phyloP scores from a whole-genome alignment of 2,888 invertebrate genomes.

The Eledone cirrhosa region DNA sequence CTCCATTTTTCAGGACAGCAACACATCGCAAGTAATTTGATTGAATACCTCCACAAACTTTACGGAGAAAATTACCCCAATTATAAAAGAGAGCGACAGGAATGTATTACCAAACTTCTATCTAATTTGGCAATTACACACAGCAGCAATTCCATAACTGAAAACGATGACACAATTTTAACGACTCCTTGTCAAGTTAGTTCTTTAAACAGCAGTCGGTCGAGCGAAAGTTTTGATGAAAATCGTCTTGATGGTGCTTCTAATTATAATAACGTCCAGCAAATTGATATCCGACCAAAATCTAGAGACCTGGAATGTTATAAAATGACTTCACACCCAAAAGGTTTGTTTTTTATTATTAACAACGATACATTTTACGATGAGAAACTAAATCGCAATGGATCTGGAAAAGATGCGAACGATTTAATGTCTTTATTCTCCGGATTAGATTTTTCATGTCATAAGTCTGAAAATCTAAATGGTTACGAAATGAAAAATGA shows the following conservation, averaged over 20 bases:
- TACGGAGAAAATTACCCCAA: background rate
- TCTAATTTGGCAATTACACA: background rate
- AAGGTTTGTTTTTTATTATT: background rate
- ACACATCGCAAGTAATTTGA: background rate
- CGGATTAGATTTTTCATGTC: background rate
- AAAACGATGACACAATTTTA: background rate
- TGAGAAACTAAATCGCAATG: background rate
- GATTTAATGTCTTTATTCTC: background rate
- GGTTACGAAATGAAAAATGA: background rate
- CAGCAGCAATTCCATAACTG: fast-evolving
- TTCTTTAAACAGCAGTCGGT: too few species aligned
- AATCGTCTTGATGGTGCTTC: too few species aligned
- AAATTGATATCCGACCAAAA: background rate
- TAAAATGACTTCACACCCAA: background rate
- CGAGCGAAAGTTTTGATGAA: too few species aligned
- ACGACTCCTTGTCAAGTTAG: too few species aligned
- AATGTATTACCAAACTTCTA: background rate
- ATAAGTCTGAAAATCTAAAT: background rate
- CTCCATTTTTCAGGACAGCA: background rate
- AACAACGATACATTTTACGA: background rate
- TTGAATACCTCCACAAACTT: background rate
- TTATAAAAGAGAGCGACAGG: too few species aligned
- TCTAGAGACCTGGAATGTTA: background rate
- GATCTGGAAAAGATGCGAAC: background rate
- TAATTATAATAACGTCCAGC: too few species aligned